Evolutionary conservation across 1,140 invertebrate species (phyloP), one percentile per base, ranked within the genome.

Genomic region (Drosophila saltans): DNA sequence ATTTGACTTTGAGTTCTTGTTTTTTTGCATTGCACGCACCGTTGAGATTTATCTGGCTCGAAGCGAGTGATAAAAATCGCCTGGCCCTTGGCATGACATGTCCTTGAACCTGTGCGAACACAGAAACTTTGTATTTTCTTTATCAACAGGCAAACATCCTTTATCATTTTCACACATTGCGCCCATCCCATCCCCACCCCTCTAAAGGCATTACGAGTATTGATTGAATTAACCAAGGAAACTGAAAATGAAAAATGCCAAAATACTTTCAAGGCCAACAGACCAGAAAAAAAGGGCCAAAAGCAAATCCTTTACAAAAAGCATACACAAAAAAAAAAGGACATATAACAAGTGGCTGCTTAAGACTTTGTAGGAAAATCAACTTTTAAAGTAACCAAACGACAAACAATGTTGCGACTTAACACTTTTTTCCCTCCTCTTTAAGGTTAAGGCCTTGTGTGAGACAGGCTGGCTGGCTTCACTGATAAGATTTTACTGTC

Each of bases 261-360:
- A 73, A 80, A 81, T 85, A 84, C 82, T 84, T 80, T 84, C 81
- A 84, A 81, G 81, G 81, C 59, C 78, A 84, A 57, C 67, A 85
- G 81, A 84, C 77, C 75, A 80, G 78, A 85, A 84, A 84, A 84
- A 81, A 74, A 16, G 16, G 77, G 72, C 56, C 16, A 16, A 16
- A 52, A 33, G 56, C 43, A 24, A 56, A 24, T 59, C 21, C 26
- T 56, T 30, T 48, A 57, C 26, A 60, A 39, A 65, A 63, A 9
- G 26, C 24, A 33, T 62, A 16, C 16, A 16, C 16, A 16, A 8
- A 45, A 9, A 64, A 64, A 60, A 56, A 65, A 52, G n/a, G 39
- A 48, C 62, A 64, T 39, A 73, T 39, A 73, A 41, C 64, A 48
- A 40, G 56, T 28, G 36, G 59, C 48, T 36, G n/a, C 43, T 28